Conservation (phyloP, 2,888 invertebrate species). For the Drosophila melanosoma region DNA sequence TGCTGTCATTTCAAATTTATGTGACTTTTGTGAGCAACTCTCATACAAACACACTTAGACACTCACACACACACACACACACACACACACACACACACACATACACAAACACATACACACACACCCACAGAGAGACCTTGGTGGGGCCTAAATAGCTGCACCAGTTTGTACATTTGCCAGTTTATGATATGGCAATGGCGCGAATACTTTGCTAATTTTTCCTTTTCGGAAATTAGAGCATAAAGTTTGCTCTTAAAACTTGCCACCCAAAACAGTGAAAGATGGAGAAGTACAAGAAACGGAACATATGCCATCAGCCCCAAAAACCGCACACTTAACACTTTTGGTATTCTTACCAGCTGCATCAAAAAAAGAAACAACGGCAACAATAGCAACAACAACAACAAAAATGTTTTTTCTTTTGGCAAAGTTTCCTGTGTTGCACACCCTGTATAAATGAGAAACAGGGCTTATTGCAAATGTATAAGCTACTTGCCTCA, state of each 20-base stretch:
- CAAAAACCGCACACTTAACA: constrained; percentile 66
- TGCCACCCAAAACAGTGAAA: constrained; percentile 34
- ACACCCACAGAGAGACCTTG: not conserved
- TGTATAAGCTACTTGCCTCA: not conserved
- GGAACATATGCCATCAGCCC: constrained; percentile 37
- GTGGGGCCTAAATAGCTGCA: constrained; percentile 36
- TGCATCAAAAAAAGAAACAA: constrained; percentile 43
- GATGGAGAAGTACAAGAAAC: constrained; percentile 17
- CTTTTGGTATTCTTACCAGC: constrained; percentile 64
- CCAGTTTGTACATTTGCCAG: constrained; percentile 53
- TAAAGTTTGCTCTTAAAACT: constrained; percentile 76
- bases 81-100: constrained; percentile 6
- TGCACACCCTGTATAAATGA: constrained; percentile 20
- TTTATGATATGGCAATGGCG: constrained; percentile 77
- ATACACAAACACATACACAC: constrained; percentile 3
- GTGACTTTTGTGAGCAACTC: constrained; percentile 75
- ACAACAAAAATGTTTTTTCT: constrained; percentile 62
- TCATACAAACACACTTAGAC: constrained; percentile 14
- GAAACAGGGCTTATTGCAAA: not conserved
- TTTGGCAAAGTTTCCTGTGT: constrained; percentile 53
- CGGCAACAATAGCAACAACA: constrained; percentile 16
- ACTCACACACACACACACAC: constrained; percentile 22
- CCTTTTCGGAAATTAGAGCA: constrained; percentile 78
- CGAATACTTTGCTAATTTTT: constrained; percentile 79
- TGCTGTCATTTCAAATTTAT: constrained; percentile 79